These are phyloP conservation scores for Crioceris asparagi DNA, from an alignment of 2,888 invertebrate species.

Conservation along the genomic window DNA sequence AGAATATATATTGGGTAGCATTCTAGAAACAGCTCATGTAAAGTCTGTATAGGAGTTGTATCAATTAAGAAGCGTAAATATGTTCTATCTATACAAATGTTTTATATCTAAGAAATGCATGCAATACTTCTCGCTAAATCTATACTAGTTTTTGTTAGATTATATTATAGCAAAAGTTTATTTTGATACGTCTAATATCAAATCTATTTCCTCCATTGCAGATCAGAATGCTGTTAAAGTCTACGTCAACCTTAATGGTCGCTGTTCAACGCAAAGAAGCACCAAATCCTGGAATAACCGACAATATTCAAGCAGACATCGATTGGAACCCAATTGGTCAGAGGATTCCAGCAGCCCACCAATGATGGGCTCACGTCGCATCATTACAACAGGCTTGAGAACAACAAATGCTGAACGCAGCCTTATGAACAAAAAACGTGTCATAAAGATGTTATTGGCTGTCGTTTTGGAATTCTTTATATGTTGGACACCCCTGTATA, in stretches of 20 bases:
- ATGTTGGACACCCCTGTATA: slow-evolving; percentile 57
- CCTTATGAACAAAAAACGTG: slow-evolving; percentile 40
- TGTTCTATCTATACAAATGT: too few relatives aligned
- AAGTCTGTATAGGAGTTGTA: too few relatives aligned
- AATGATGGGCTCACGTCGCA: slow-evolving; percentile 28
- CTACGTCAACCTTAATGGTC: slow-evolving; percentile 38
- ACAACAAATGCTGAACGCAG: slow-evolving; percentile 42
- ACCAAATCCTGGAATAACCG: slow-evolving; percentile 26
- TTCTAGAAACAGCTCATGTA: too few relatives aligned
- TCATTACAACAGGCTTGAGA: slow-evolving; percentile 21
- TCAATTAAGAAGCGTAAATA: too few relatives aligned
- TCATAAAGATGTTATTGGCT: slow-evolving; percentile 54
- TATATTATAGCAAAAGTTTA: too few relatives aligned
- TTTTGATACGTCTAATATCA: neutral
- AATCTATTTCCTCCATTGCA: slow-evolving; percentile 17
- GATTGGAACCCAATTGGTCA: slow-evolving; percentile 30
- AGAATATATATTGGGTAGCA: too few relatives aligned
- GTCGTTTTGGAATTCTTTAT: slow-evolving; percentile 61
- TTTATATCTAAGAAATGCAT: too few relatives aligned
- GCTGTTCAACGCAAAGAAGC: slow-evolving; percentile 33
- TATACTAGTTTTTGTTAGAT: too few relatives aligned
- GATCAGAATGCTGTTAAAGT: slow-evolving; percentile 38
- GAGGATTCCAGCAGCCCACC: slow-evolving; percentile 25
- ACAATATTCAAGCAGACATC: slow-evolving; percentile 25
- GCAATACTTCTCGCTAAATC: too few relatives aligned